Conservation (phyloP, 2,797 vertebrate species). For the Poecilia gillii region DNA sequence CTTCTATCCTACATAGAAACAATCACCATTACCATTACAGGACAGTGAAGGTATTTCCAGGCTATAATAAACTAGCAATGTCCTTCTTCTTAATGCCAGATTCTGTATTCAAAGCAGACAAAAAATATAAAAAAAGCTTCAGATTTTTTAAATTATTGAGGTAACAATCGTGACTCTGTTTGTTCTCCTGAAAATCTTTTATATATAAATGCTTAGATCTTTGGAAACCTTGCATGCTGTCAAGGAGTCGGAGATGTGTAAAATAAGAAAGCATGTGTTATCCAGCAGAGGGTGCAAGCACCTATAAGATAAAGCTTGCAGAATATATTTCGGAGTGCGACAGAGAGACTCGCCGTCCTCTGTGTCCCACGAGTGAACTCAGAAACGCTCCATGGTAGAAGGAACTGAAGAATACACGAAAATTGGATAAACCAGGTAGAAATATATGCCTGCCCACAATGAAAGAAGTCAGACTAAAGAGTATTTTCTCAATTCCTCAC, state of each 20-base stretch:
- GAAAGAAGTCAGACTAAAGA: slow-evolving; percentile 61
- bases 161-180: not conserved
- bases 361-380: slow-evolving; percentile 47
- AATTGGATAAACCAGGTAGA: slow-evolving; percentile 36
- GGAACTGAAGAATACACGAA: slow-evolving; percentile 35
- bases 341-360: slow-evolving; percentile 1
- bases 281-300: slow-evolving; percentile 75
- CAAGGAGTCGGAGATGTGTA: not conserved
- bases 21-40: not conserved
- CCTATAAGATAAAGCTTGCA: slow-evolving; percentile 15
- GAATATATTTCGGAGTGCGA: slow-evolving; percentile 4
- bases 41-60: not conserved
- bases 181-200: not conserved
- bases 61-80: not conserved
- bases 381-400: slow-evolving; percentile 22
- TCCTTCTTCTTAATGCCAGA: not conserved
- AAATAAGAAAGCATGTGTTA: slow-evolving; percentile 31
- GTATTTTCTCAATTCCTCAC: slow-evolving; percentile 23
- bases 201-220: not conserved
- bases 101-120: not conserved
- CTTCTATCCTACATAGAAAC: not conserved
- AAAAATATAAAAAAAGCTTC: not conserved
- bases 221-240: not conserved
- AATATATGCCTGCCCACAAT: slow-evolving; percentile 19
- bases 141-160: not conserved